A percentile compares a stretch with the other conserved stretches of the same genome.
These are phyloP conservation scores for Montipora efflorescens DNA, from an alignment of 64 coral and sea anemone species.

Conservation along the genomic window DNA sequence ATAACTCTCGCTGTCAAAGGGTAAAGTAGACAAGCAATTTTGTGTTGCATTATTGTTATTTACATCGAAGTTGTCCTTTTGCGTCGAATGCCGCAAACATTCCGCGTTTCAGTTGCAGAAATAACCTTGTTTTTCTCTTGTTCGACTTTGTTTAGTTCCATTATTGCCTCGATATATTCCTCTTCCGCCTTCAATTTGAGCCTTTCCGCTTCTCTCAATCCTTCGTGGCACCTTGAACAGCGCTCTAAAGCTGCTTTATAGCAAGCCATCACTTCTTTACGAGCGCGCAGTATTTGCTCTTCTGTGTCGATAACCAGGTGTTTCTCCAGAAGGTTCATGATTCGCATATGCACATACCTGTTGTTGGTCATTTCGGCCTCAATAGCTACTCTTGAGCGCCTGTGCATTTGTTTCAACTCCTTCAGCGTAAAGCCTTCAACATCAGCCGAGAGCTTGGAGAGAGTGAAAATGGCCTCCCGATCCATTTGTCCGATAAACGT, in stretches of 20 bases:
- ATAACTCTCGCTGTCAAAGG: background rate
- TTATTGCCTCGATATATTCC: conserved; percentile 23
- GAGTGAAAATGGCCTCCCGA: conserved; percentile 48
- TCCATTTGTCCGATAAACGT: conserved; percentile 82
- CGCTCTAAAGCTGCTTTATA: conserved; percentile 65
- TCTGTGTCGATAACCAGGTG: conserved; percentile 52
- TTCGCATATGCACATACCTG: conserved; percentile 78
- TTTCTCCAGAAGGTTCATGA: conserved; percentile 70
- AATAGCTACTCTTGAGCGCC: conserved; percentile 81
- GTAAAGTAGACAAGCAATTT: background rate
- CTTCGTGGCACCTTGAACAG: conserved; percentile 49
- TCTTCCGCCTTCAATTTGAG: conserved; percentile 73
- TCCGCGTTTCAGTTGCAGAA: background rate
- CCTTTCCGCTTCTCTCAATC: conserved; percentile 60
- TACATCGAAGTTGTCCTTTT: conserved; percentile 53
- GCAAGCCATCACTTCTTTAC: conserved; percentile 36
- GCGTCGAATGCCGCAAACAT: background rate
- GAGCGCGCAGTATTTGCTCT: conserved; percentile 16
- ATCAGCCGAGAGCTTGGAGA: conserved; percentile 63
- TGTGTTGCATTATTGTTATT: background rate
- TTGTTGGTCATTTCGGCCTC: conserved; percentile 92
- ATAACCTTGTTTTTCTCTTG: conserved; percentile 40
- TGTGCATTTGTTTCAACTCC: conserved; percentile 76
- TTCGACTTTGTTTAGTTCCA: conserved; percentile 27
- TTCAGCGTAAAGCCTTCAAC: conserved; percentile 76